Evolutionary conservation across 2,888 invertebrate genomes (phyloP).

Genomic region (Mimumesa dahlbomi): DNA sequence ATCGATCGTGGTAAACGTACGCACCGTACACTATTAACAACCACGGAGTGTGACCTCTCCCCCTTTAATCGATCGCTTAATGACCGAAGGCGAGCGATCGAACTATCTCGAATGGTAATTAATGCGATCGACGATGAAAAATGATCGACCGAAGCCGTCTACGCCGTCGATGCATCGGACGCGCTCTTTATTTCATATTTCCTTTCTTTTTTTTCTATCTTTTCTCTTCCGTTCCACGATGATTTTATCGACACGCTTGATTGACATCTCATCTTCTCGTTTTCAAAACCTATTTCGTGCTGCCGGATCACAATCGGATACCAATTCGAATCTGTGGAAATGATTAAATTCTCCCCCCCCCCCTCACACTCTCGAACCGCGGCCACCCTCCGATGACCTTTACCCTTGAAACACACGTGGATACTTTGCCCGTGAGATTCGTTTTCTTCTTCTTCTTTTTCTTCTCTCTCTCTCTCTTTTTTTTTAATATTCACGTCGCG

Average conservation of each 20-base stretch:
- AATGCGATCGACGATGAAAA: conserved; percentile 75
- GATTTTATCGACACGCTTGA: conserved; percentile 39
- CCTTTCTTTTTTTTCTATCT: conserved; percentile 8
- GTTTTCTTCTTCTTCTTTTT: no score
- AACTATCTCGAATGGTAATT: conserved; percentile 76
- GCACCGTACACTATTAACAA: conserved; percentile 67
- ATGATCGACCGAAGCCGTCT: conserved; percentile 54
- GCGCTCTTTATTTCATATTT: no score
- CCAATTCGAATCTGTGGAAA: no score
- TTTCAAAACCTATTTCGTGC: not conserved
- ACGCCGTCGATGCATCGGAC: conserved; percentile 1
- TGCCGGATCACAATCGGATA: no score
- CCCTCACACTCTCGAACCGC: no score
- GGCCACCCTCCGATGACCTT: no score
- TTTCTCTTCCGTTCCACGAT: conserved; percentile 19
- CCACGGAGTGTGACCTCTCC: conserved; percentile 69
- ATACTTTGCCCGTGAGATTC: no score
- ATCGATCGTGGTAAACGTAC: conserved; percentile 64
- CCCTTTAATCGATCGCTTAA: conserved; percentile 78
- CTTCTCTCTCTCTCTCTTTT: no score
- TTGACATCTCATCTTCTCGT: conserved; percentile 40
- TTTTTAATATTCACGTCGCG: conserved; percentile 77
- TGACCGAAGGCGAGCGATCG: conserved; percentile 72
- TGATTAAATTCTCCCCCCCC: no score
- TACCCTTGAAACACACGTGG: no score